A percentile compares a stretch with the other conserved stretches of the same genome.
Conservation (phyloP, 2,797 vertebrate genomes). For the Danio jaintianensis region DNA sequence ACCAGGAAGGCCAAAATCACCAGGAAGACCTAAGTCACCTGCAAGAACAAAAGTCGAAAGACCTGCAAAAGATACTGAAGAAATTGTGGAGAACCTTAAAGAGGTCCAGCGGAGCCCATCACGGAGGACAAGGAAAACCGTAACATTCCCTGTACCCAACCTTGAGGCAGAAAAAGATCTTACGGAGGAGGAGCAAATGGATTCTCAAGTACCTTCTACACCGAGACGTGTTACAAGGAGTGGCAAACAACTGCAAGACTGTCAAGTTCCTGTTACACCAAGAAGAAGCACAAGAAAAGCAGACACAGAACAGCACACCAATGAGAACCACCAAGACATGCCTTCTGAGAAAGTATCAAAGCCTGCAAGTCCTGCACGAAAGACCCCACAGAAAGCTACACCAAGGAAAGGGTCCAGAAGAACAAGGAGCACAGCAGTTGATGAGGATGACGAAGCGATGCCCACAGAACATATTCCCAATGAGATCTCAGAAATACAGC, state of each 20-base stretch:
- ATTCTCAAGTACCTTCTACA: constrained; percentile 58
- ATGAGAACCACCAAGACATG: constrained; percentile 54
- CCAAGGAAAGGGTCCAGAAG: constrained; percentile 61
- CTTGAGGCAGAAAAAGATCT: constrained; percentile 59
- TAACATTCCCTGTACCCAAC: constrained; percentile 66
- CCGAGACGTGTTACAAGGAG: constrained; percentile 76
- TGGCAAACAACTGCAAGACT: constrained; percentile 65
- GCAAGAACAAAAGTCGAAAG: constrained; percentile 4
- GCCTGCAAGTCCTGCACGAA: constrained; percentile 56
- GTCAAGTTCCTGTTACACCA: constrained; percentile 68
- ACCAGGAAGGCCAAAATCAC: constrained; percentile 21
- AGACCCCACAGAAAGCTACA: constrained; percentile 60
- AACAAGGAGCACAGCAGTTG: constrained; percentile 41
- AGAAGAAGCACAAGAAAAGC: constrained; percentile 77
- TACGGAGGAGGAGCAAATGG: constrained; percentile 55
- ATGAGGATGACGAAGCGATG: constrained; percentile 49
- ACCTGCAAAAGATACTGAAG: constrained; percentile 32
- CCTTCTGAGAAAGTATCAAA: constrained; percentile 48
- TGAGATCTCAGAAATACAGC: constrained; percentile 39
- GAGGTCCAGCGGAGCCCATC: constrained; percentile 66
- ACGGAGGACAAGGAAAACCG: constrained; percentile 63
- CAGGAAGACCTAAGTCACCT: constrained; percentile 15
- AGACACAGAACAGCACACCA: constrained; percentile 45
- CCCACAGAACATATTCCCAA: background rate
- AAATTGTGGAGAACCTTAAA: constrained; percentile 47